Percentiles rank a stretch among this genome's conserved stretches.
phyloP scores from a whole-genome alignment of 2,113 vertebrate genomes.

The Pristiophorus japonicus region DNA sequence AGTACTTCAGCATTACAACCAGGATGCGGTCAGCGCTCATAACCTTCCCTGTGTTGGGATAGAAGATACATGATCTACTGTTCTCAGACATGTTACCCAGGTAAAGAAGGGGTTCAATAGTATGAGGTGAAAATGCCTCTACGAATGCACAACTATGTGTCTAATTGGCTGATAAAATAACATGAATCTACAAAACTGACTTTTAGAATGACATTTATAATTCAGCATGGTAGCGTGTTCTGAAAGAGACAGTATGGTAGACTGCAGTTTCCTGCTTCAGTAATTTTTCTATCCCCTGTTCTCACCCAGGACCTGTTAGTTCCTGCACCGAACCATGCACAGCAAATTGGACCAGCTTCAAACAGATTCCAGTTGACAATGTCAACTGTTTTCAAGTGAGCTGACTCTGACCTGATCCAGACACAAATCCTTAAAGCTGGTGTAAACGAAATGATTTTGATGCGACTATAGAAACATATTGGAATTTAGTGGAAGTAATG shows the following conservation, averaged over 20 bases:
- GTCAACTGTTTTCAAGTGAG: neutral
- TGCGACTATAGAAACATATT: neutral
- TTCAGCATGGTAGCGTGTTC: neutral
- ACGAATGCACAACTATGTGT: neutral
- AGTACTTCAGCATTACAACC: neutral
- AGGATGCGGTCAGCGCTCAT: too few relatives aligned
- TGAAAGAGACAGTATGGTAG: neutral
- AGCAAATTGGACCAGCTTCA: conserved; percentile 21
- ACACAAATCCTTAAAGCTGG: conserved; percentile 23
- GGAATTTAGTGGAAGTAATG: conserved; percentile 34
- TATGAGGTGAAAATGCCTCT: neutral
- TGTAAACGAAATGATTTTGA: conserved; percentile 9
- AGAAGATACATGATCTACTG: neutral
- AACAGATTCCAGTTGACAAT: conserved; percentile 22
- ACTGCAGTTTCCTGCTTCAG: neutral
- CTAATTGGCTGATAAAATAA: neutral
- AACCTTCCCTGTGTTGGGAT: neutral
- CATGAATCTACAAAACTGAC: neutral
- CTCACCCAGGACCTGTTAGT: neutral
- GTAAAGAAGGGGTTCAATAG: neutral
- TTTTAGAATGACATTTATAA: neutral
- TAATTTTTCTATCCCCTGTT: neutral
- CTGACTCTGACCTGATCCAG: conserved; percentile 27
- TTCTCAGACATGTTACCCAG: neutral
- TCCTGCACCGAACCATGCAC: neutral